These are phyloP conservation scores for Rhyzopertha dominica DNA, from an alignment of 1,140 invertebrate species.

Conservation along the genomic window DNA sequence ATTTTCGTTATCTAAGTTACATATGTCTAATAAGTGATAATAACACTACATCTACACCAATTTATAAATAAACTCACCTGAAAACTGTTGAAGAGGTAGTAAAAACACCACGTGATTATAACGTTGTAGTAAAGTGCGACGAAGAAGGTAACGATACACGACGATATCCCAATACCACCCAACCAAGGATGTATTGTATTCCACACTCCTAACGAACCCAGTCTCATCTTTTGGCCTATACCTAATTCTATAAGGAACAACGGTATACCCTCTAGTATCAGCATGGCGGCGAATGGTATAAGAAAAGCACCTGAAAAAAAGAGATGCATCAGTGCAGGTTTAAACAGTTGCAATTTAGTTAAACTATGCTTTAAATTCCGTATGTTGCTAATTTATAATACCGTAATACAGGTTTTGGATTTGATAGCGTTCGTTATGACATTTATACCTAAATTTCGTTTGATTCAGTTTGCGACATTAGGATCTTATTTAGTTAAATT, in stretches of 20 bases:
- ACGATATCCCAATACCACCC: constrained; percentile 83
- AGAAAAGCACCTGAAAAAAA: constrained; percentile 82
- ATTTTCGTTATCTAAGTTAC: no score
- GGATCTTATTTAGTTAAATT: no score
- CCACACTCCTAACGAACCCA: constrained; percentile 88
- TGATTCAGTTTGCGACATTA: no score
- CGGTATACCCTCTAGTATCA: constrained; percentile 87
- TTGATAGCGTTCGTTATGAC: no score
- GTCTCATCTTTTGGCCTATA: constrained; percentile 85
- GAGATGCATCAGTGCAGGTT: no score
- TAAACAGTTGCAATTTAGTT: constrained; percentile 13
- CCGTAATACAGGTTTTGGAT: no score
- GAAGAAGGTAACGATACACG: constrained; percentile 86
- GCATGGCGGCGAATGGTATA: constrained; percentile 93
- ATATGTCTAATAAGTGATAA: no score
- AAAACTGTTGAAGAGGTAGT: constrained; percentile 88
- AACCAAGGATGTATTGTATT: constrained; percentile 91
- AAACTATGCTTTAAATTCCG: not conserved
- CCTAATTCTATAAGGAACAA: constrained; percentile 91
- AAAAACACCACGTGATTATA: constrained; percentile 98
- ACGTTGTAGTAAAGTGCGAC: constrained; percentile 96
- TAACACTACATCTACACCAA: no score
- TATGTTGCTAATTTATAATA: no score
- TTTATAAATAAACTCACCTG: no score
- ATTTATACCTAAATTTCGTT: no score